These are phyloP conservation scores for Nezara viridula DNA, from an alignment of 2,888 invertebrate genomes.

Conservation along the genomic window DNA sequence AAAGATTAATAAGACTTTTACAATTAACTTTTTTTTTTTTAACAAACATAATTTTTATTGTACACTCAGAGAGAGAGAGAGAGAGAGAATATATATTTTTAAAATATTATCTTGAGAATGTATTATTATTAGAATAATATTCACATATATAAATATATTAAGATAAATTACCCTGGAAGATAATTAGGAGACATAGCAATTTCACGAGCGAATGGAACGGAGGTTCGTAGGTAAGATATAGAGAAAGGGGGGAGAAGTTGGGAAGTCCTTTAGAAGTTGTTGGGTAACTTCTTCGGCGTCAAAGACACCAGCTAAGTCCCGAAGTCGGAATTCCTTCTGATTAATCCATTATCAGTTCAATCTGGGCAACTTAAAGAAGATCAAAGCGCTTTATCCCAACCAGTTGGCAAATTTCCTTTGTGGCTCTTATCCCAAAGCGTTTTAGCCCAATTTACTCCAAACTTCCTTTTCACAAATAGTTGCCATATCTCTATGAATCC, in stretches of 20 bases:
- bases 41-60: no score
- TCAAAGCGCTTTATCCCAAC: background rate
- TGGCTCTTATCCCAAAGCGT: background rate
- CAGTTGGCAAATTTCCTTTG: background rate
- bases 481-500: background rate
- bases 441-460: constrained; percentile 8
- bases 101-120: no score
- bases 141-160: background rate
- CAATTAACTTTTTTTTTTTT: no score
- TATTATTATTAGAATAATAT: background rate
- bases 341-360: background rate
- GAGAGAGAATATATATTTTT: no score
- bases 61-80: no score
- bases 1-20: no score
- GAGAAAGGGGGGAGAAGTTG: background rate
- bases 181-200: background rate
- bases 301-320: background rate
- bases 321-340: background rate
- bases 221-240: background rate
- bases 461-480: background rate
- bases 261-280: background rate
- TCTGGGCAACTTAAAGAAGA: background rate
- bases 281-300: background rate
- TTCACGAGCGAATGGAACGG: background rate
- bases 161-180: background rate